These are phyloP conservation scores for Zalophus californianus DNA, from an alignment of 2,797 vertebrate genomes.

Conservation along the genomic window DNA sequence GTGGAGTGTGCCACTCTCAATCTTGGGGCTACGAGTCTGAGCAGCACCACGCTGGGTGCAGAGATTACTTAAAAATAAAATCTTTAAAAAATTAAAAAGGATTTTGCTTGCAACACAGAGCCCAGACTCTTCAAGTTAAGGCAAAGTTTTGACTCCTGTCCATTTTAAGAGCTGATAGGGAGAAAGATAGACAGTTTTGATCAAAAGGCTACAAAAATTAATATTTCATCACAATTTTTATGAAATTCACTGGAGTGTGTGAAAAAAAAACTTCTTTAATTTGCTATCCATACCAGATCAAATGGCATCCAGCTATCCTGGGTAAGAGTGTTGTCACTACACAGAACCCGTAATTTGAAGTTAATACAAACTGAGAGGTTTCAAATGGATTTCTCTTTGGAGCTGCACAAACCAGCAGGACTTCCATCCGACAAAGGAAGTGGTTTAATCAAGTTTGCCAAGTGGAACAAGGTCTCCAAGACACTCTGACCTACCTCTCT, in stretches of 20 bases:
- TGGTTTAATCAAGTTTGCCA: conserved; percentile 70
- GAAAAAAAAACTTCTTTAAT: conserved; percentile 80
- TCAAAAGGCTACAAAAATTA: conserved; percentile 70
- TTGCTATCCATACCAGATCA: conserved; percentile 77
- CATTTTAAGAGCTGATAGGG: neutral
- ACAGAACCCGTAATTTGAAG: conserved; percentile 78
- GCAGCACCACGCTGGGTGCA: too few relatives aligned
- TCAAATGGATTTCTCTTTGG: conserved; percentile 79
- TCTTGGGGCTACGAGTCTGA: too few relatives aligned
- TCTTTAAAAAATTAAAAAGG: too few relatives aligned
- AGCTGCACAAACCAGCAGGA: conserved; percentile 69
- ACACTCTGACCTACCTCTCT: conserved; percentile 67
- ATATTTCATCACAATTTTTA: conserved; percentile 77
- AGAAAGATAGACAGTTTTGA: neutral
- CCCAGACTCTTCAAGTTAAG: neutral
- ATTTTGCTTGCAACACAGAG: neutral
- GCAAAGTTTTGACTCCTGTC: neutral
- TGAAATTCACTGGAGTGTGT: conserved; percentile 72
- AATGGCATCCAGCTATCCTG: conserved; percentile 77
- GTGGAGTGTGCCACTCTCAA: too few relatives aligned
- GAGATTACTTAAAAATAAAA: too few relatives aligned
- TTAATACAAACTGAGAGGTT: conserved; percentile 78
- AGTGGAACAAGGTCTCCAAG: conserved; percentile 76
- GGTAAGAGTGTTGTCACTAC: conserved; percentile 67
- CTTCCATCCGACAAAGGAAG: conserved; percentile 63